phyloP scores from a whole-genome alignment of 2,113 vertebrate genomes.

The Entosphenus tridentatus region DNA sequence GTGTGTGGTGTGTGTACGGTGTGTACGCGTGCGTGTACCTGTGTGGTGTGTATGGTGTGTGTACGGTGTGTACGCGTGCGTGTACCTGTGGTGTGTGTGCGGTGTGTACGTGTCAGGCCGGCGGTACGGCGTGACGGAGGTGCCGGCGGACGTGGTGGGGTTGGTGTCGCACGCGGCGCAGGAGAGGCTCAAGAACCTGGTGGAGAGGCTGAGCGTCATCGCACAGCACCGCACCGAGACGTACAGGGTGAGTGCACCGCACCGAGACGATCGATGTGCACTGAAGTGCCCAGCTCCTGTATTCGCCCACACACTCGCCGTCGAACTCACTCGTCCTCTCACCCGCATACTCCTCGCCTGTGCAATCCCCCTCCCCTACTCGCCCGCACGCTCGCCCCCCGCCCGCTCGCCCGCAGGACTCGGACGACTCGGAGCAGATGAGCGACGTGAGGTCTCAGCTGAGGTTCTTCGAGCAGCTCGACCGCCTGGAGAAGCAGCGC shows the following conservation, averaged over 20 bases:
- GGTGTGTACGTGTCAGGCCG: constrained; percentile 34
- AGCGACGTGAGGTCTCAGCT: constrained; percentile 58
- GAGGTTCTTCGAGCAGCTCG: constrained; percentile 62
- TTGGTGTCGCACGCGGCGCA: constrained; percentile 63
- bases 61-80: no score
- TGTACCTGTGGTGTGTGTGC: no score
- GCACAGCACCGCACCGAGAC: constrained; percentile 41
- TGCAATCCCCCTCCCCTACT: no score
- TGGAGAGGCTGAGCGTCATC: constrained; percentile 47
- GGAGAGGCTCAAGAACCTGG: constrained; percentile 43
- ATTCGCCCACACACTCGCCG: no score
- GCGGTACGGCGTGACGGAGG: constrained; percentile 42
- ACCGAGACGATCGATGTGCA: no score
- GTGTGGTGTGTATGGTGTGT: no score
- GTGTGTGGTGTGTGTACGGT: no score
- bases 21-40: constrained; percentile 10
- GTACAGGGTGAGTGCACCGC: constrained; percentile 32
- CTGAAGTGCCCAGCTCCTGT: no score
- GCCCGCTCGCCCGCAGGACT: constrained; percentile 20
- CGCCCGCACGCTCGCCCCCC: no score
- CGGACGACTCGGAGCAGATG: constrained; percentile 26
- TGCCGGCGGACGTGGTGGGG: constrained; percentile 50
- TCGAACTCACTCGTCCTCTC: no score
- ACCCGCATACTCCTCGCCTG: no score
- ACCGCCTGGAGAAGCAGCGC: constrained; percentile 43